phyloP scores from a whole-genome alignment of 92 coral and sea anemone genomes.

The Siderastrea radians region DNA sequence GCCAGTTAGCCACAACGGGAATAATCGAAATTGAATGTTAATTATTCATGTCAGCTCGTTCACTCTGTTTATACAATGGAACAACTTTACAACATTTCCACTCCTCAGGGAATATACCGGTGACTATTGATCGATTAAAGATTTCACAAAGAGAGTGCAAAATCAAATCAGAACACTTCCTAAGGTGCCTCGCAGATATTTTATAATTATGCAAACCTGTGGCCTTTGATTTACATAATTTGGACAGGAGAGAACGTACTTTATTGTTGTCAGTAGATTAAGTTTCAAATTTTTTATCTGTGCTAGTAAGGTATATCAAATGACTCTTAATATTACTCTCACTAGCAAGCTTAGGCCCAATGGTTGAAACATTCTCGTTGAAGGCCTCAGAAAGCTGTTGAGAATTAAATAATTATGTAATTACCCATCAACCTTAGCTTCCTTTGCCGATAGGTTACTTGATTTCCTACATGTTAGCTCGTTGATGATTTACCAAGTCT shows the following conservation, averaged over 20 bases:
- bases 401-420: conserved; percentile 1
- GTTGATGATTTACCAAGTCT: conserved; percentile 57
- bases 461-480: conserved; percentile 42
- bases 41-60: no score
- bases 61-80: no score
- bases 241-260: conserved; percentile 59
- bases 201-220: conserved; percentile 39
- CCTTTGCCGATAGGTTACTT: conserved; percentile 13
- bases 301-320: neutral
- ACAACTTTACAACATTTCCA: no score
- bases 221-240: conserved; percentile 69
- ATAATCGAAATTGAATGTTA: no score
- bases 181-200: conserved; percentile 48
- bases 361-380: conserved; percentile 32
- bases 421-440: conserved; percentile 2
- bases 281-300: conserved; percentile 4
- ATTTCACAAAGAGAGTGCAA: conserved; percentile 20
- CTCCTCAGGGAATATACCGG: no score
- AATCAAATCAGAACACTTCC: conserved; percentile 68
- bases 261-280: neutral
- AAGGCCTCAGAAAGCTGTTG: conserved; percentile 34
- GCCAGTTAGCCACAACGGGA: no score
- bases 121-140: no score
- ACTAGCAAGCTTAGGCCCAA: conserved; percentile 37
- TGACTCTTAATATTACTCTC: conserved; percentile 1